phyloP scores from a whole-genome alignment of 2,797 vertebrate genomes.

The Falco novaeseelandiae region DNA sequence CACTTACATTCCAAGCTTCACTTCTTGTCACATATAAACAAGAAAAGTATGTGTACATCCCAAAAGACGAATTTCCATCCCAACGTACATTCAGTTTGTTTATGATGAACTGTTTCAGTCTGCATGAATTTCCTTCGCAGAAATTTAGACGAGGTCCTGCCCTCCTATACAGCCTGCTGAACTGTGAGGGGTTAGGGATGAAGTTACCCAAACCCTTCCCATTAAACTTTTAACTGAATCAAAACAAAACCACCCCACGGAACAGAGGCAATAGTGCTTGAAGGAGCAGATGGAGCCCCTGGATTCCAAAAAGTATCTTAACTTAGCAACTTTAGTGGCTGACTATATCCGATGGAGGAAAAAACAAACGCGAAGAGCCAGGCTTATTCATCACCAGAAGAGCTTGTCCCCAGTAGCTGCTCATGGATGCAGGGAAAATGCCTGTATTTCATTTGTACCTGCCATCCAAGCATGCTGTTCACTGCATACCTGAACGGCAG shows the following conservation, averaged over 20 bases:
- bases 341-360: not conserved
- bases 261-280: not conserved
- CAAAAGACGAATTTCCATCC: not conserved
- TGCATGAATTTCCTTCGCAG: not conserved
- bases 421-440: not conserved
- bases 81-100: not conserved
- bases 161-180: not conserved
- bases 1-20: not conserved
- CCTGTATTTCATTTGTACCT: not conserved
- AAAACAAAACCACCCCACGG: not conserved
- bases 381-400: not conserved
- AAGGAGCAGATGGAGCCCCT: not conserved
- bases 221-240: not conserved
- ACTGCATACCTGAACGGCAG: not conserved
- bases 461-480: not conserved
- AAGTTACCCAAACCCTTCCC: not conserved
- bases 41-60: not conserved
- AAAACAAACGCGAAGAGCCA: not conserved
- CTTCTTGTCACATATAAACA: not conserved
- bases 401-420: not conserved
- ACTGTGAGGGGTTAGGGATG: not conserved
- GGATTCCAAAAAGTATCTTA: not conserved
- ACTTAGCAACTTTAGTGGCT: not conserved
- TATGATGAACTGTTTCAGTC: not conserved
- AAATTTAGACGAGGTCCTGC: not conserved